phyloP scores from a whole-genome alignment of 30 jellyfish, hydroid and myxozoan genomes.

The Aurelia coerulea region DNA sequence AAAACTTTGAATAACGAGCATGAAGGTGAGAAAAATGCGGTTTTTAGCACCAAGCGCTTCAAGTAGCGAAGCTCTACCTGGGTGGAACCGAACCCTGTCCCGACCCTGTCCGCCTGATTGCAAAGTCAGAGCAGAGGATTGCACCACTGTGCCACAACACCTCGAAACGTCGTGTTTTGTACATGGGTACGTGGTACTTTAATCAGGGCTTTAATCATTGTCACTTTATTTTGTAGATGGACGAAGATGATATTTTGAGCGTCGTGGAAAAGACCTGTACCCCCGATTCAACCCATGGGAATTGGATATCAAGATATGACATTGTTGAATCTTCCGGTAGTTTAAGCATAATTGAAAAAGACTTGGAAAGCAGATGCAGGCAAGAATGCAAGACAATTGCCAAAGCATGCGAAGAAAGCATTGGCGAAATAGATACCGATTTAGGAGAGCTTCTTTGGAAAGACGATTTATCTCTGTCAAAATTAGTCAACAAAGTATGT shows the following conservation, averaged over 20 bases:
- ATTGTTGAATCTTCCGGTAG: constrained; percentile 48
- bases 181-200: too few species aligned
- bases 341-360: constrained; percentile 62
- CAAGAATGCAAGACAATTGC: constrained; percentile 93
- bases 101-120: too few species aligned
- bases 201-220: too few species aligned
- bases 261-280: constrained; percentile 85
- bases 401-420: constrained; percentile 88
- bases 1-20: too few species aligned
- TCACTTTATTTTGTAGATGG: constrained; percentile 55
- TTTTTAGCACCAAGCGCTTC: too few species aligned
- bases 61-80: too few species aligned
- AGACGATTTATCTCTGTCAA: constrained; percentile 56
- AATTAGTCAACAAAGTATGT: constrained; percentile 78
- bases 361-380: constrained; percentile 72
- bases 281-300: constrained; percentile 72
- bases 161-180: too few species aligned
- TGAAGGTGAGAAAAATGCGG: too few species aligned
- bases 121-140: too few species aligned
- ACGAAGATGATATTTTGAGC: constrained; percentile 83
- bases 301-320: constrained; percentile 83
- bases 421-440: constrained; percentile 95
- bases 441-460: constrained; percentile 93
- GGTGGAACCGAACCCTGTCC: too few species aligned
- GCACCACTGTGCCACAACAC: too few species aligned